phyloP scores from a whole-genome alignment of 2,797 vertebrate species.

The Molossus alvarezi region DNA sequence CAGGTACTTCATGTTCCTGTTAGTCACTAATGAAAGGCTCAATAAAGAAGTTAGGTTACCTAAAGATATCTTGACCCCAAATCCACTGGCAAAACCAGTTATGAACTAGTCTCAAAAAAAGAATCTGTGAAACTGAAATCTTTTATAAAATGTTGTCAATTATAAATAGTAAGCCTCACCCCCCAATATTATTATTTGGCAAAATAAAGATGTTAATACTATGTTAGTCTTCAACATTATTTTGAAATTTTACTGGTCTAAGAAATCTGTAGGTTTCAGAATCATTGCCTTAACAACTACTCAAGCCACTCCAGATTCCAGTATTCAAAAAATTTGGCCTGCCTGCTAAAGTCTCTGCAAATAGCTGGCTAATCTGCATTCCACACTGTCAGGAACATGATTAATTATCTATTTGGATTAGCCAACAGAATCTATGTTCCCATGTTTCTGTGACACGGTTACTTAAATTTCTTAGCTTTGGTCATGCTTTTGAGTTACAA shows the following conservation, averaged over 20 bases:
- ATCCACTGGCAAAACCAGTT: slow-evolving; percentile 46
- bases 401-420: slow-evolving; percentile 75
- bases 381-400: slow-evolving; percentile 70
- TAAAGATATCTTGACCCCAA: slow-evolving; percentile 46
- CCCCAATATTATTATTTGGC: slow-evolving; percentile 5
- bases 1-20: neutral
- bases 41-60: slow-evolving; percentile 20
- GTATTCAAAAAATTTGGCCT: neutral
- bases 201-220: slow-evolving; percentile 55
- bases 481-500: slow-evolving; percentile 53
- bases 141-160: slow-evolving; percentile 54
- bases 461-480: slow-evolving; percentile 76
- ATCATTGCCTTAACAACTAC: neutral
- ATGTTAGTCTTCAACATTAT: slow-evolving; percentile 42
- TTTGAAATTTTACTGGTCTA: slow-evolving; percentile 47
- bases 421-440: slow-evolving; percentile 58
- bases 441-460: slow-evolving; percentile 67
- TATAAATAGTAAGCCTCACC: neutral
- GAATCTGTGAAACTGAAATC: neutral
- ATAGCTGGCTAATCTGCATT: slow-evolving; percentile 73
- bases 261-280: slow-evolving; percentile 61
- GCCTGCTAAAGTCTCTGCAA: slow-evolving; percentile 57
- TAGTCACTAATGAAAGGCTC: slow-evolving; percentile 31
- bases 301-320: slow-evolving; percentile 51
- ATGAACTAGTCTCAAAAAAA: neutral